phyloP scores from a whole-genome alignment of 2,888 invertebrate species.

The Torymus aiolomorphi region DNA sequence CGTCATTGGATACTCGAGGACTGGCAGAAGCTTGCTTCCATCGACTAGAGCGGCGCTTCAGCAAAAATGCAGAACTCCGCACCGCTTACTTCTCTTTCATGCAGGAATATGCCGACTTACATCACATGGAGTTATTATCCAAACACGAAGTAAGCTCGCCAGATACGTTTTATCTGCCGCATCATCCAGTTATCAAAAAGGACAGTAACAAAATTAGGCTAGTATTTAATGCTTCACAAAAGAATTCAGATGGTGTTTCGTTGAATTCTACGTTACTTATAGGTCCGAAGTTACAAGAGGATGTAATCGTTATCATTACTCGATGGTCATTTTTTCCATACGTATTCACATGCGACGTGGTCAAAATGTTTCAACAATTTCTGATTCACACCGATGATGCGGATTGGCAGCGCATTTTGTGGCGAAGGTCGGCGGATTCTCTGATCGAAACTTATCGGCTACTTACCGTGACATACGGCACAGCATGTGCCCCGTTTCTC shows the following conservation, averaged over 20 bases:
- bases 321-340: too few relatives aligned
- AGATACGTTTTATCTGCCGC: constrained; percentile 11
- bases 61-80: not conserved
- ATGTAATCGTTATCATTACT: too few relatives aligned
- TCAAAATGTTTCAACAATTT: constrained; percentile 26
- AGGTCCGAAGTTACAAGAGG: too few relatives aligned
- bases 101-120: not conserved
- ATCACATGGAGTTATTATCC: constrained; percentile 8
- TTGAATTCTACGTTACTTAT: too few relatives aligned
- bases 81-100: constrained; percentile 23
- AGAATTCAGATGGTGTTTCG: not conserved
- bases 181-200: constrained; percentile 17
- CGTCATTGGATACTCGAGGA: not conserved
- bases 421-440: constrained; percentile 52
- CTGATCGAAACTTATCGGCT: constrained; percentile 23
- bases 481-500: too few relatives aligned
- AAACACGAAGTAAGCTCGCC: not conserved
- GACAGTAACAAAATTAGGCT: constrained; percentile 11
- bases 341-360: constrained; percentile 44
- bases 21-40: not conserved
- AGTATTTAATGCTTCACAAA: constrained; percentile 33
- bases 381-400: not conserved
- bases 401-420: constrained; percentile 62
- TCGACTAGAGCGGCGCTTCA: not conserved
- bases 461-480: constrained; percentile 60